phyloP scores from a whole-genome alignment of 2,888 invertebrate species.

The Lacanobia wlatinum region DNA sequence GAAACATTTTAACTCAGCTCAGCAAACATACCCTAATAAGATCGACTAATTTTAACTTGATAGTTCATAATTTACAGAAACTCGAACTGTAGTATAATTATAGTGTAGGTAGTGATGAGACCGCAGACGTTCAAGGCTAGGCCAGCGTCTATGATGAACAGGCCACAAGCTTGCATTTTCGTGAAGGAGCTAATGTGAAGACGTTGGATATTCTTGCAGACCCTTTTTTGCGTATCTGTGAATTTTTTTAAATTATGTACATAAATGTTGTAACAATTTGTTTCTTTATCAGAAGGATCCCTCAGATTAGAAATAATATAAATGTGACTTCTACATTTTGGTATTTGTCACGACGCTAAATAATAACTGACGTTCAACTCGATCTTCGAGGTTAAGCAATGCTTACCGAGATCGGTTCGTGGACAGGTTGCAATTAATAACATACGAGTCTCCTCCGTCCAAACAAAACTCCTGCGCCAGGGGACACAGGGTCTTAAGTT shows the following conservation, averaged over 20 bases:
- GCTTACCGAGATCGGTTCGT: too few species aligned
- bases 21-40: too few species aligned
- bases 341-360: too few species aligned
- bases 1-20: too few species aligned
- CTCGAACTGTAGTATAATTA: slow-evolving; percentile 21
- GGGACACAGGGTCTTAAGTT: too few species aligned
- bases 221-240: slow-evolving; percentile 11
- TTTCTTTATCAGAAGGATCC: background rate
- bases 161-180: slow-evolving; percentile 7
- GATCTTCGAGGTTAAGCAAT: too few species aligned
- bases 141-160: slow-evolving; percentile 17
- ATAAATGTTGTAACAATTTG: background rate
- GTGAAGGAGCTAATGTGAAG: background rate
- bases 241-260: background rate
- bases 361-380: too few species aligned
- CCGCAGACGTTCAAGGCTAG: background rate
- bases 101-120: slow-evolving; percentile 7
- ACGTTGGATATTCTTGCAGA: slow-evolving; percentile 20
- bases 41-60: too few species aligned
- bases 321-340: background rate
- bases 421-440: too few species aligned
- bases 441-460: too few species aligned
- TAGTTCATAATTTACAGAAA: slow-evolving; percentile 7
- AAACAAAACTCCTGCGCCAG: too few species aligned
- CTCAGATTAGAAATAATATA: background rate